phyloP scores from a whole-genome alignment of 1,140 invertebrate species.

The Halesus radiatus region DNA sequence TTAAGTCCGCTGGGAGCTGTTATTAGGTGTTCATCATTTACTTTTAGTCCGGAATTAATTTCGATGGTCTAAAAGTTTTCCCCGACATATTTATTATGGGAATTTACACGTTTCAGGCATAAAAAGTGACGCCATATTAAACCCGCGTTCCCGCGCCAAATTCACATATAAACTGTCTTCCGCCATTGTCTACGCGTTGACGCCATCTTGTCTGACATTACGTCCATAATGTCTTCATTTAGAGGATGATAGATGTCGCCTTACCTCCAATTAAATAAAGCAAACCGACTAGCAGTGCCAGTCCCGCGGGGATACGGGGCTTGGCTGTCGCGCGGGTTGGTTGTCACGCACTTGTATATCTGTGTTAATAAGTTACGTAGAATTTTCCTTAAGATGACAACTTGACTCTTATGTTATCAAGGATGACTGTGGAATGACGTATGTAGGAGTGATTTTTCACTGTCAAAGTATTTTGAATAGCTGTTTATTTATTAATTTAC shows the following conservation, averaged over 20 bases:
- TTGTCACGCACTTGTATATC: too few species aligned
- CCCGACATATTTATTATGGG: conserved; percentile 24
- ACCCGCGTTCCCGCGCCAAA: conserved; percentile 24
- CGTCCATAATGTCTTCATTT: conserved; percentile 22
- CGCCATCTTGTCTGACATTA: conserved; percentile 22
- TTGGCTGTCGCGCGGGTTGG: too few species aligned
- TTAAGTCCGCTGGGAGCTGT: too few species aligned
- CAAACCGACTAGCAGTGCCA: neutral
- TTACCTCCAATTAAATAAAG: neutral
- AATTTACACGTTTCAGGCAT: conserved; percentile 49
- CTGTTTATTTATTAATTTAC: too few species aligned
- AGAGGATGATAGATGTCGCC: neutral
- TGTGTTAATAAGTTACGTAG: too few species aligned
- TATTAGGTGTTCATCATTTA: conserved; percentile 28
- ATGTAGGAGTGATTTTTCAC: too few species aligned
- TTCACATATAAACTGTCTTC: conserved; percentile 24
- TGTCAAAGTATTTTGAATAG: too few species aligned
- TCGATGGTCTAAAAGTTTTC: conserved; percentile 13
- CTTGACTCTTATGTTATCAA: too few species aligned
- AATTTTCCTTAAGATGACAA: too few species aligned
- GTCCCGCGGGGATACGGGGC: too few species aligned
- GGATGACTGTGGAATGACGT: too few species aligned
- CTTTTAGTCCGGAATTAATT: conserved; percentile 46
- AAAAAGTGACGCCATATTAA: conserved; percentile 41
- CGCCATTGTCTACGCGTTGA: conserved; percentile 1